Base-by-base conservation (phyloP, 2,113 vertebrate species). In the Rynchops niger region DNA sequence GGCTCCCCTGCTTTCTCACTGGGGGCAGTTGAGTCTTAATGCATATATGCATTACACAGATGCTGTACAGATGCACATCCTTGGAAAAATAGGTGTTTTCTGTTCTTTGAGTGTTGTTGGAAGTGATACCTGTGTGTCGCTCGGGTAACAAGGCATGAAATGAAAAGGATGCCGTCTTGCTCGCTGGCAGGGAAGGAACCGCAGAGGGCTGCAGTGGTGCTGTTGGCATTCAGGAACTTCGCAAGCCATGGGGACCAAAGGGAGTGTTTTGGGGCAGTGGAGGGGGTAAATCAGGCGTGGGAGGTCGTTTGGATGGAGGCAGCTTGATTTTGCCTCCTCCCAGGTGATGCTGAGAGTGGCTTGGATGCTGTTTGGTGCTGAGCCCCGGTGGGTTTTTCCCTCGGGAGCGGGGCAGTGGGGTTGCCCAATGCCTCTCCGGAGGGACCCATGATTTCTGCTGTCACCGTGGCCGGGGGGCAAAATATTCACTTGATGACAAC, bases 61-160 rank as follows among this genome's bases (percentile, higher is more conserved):
- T 45, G 45, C 45, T 45, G 1, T 9, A 7, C 17, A 43, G 71
- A 65, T 43, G 62, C 9, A 30, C 5, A 6, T 49, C 47, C 40
- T 59, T 15, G 5, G 56, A 59, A 96, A 76, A 96, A 89, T 9
- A n/a, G 42, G 30, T 79, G 36, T 89, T 97, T 95, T 83, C 32
- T 62, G 71, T 13, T 63, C 74, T 84, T 43, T 43, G 61, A 53
- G 58, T 63, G 76, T 6, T 87, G 74, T 45, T 91, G 88, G 91
- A 59, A 82, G 66, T 16, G 77, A 52, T 50, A 27, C 63, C 62
- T 52, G 29, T 8, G 34, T 36, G 84, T 65, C 38, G 50, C 73
- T 83, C 8, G 2, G 55, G 9, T 89, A 71, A 29, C 1, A 55
- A 78, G 38, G 62, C n/a, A 43, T 6, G 11, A 67, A 88, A 62